Conservation (phyloP, 2,888 invertebrate genomes). For the Orthonevra nobilis region DNA sequence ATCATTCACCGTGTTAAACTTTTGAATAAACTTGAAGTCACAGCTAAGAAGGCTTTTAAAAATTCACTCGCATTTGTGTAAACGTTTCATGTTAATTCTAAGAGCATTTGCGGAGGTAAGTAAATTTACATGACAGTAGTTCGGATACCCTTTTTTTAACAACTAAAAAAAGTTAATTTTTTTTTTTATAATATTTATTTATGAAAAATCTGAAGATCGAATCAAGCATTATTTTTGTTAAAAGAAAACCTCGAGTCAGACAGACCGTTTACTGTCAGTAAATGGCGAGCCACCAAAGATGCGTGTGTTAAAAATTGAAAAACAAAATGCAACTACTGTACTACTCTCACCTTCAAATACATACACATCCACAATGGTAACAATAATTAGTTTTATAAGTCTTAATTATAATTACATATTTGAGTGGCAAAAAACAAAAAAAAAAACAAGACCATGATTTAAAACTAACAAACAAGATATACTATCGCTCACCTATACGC, state of each 20-base stretch:
- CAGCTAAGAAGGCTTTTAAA: slow-evolving; percentile 34
- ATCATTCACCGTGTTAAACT: slow-evolving; percentile 20
- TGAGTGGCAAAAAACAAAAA: slow-evolving; percentile 50
- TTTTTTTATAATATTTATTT: not conserved
- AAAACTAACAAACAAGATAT: no score
- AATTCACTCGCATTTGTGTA: no score
- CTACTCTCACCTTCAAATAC: slow-evolving; percentile 60
- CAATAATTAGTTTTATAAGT: slow-evolving; percentile 79
- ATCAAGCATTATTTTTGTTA: no score
- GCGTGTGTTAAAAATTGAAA: no score
- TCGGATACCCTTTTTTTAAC: not conserved
- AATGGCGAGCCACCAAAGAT: no score
- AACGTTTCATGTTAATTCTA: no score
- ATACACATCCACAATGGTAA: slow-evolving; percentile 79
- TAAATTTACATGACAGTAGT: no score
- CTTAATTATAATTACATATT: slow-evolving; percentile 69
- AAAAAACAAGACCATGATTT: slow-evolving; percentile 50
- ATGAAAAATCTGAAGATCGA: no score
- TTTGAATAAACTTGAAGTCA: slow-evolving; percentile 47
- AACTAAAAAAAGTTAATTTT: not conserved
- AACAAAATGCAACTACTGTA: slow-evolving; percentile 21
- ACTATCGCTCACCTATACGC: slow-evolving; percentile 57
- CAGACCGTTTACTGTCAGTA: no score
- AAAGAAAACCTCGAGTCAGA: no score
- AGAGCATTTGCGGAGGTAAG: no score